Evolutionary conservation across 2,113 vertebrate species (phyloP), one percentile per base, ranked within the genome.

Genomic region (Pelecanus crispus): DNA sequence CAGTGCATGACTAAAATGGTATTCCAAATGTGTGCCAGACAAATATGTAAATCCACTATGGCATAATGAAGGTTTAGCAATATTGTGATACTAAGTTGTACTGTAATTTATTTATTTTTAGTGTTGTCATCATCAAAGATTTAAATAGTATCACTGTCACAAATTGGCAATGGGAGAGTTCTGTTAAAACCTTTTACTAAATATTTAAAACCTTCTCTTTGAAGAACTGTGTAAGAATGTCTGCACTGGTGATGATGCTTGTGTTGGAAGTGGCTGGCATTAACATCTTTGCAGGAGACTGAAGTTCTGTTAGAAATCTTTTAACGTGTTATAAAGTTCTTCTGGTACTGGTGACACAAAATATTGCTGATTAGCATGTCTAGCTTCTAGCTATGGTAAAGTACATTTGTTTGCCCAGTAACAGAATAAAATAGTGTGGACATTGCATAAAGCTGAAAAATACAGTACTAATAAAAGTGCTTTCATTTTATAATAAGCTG

Each of bases 371-470:
- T 96, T 61, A 96, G 90, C 67, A 81, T 87, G 88, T 92, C 49
- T 52, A 90, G 65, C 92, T 97, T 88, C 86, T 81, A 53, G 88
- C 86, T 96, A 49, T 78, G 93, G 86, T 96, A 52, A 68, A 96
- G 18, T 91, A 92, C 38, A 28, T 95, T 95, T 96, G 92, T 97
- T 97, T 98, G 92, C 91, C 87, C 90, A 88, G 90, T 81, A 97
- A 85, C 58, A 88, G 88, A 97, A 95, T 85, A 95, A 95, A 97
- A 97, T 95, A 50, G 68, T 92, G 90, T 82, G 91, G 52, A 61
- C 17, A 19, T 88, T 81, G 73, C 42, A 85, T 94, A 96, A 92
- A 95, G 77, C 80, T 97, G 92, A 92, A 93, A 90, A 88, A 65
- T 85, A n/a, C 4, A 65, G 47, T 90, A 95, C 96, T 94, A 94